Conservation (phyloP, 2,797 vertebrate genomes). For the Sternotherus odoratus region DNA sequence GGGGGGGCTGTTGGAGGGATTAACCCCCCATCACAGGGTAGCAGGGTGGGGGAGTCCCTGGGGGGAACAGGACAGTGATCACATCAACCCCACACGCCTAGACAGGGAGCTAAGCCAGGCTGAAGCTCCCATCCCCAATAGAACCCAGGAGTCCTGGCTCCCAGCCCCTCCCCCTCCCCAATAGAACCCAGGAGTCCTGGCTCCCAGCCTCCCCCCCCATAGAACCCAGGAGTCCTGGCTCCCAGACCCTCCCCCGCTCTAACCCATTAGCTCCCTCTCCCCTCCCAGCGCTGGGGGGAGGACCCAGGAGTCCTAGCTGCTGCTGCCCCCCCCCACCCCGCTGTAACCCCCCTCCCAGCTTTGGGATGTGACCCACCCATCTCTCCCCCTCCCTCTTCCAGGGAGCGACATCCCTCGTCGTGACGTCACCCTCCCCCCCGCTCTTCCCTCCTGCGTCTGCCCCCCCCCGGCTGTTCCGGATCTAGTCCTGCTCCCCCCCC, state of each 20-base stretch:
- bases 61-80: too few relatives aligned
- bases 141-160: background rate
- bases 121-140: conserved; percentile 2
- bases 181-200: too few relatives aligned
- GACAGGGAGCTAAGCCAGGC: conserved; percentile 25
- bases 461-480: background rate
- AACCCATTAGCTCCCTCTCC: too few relatives aligned
- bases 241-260: background rate
- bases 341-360: background rate
- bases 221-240: too few relatives aligned
- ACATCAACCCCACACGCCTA: background rate
- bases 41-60: too few relatives aligned
- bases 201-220: background rate
- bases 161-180: too few relatives aligned
- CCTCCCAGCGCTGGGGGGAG: too few relatives aligned
- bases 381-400: too few relatives aligned
- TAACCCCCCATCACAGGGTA: background rate
- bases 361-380: background rate
- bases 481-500: background rate
- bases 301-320: too few relatives aligned
- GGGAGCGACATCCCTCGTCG: too few relatives aligned
- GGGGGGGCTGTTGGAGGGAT: background rate
- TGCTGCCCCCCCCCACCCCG: background rate
- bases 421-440: background rate
- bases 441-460: background rate